Conservation (phyloP, 2,888 invertebrate genomes). For the Hartigia nigra region DNA sequence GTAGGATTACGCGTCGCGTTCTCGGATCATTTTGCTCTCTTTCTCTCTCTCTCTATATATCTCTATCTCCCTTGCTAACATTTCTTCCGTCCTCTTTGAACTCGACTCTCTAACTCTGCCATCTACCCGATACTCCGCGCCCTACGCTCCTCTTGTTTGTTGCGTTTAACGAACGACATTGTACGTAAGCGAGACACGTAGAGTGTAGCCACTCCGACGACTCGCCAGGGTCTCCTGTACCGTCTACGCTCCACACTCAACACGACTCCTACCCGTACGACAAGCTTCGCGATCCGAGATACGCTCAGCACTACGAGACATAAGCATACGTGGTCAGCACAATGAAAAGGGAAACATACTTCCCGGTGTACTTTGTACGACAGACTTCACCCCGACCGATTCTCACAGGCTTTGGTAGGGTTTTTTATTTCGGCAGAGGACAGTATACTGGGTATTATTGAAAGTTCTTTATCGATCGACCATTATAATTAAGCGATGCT, state of each 20-base stretch:
- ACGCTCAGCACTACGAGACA: conserved; percentile 6
- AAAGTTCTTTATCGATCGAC: background rate
- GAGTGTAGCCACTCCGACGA: background rate
- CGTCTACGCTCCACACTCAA: conserved; percentile 10
- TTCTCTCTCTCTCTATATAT: background rate
- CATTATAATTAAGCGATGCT: too few relatives aligned
- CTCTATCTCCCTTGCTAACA: background rate
- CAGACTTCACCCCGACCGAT: background rate
- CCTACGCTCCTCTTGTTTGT: conserved; percentile 34
- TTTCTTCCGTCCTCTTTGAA: background rate
- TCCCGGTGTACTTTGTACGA: background rate
- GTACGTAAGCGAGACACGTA: conserved; percentile 40
- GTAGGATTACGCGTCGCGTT: conserved; percentile 38
- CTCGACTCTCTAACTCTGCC: background rate
- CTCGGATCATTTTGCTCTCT: conserved; percentile 1
- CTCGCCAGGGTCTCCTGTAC: conserved; percentile 1
- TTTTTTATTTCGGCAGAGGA: background rate
- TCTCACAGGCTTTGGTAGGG: background rate
- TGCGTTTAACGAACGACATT: conserved; percentile 41
- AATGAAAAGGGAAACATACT: conserved; percentile 14
- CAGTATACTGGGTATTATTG: background rate
- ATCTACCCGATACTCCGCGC: background rate
- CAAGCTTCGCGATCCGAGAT: conserved; percentile 10
- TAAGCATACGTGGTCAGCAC: conserved; percentile 18
- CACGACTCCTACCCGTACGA: background rate